Evolutionary conservation across 1,140 invertebrate genomes (phyloP), one percentile per base, ranked within the genome.

Genomic region (Heliothis subflexa): DNA sequence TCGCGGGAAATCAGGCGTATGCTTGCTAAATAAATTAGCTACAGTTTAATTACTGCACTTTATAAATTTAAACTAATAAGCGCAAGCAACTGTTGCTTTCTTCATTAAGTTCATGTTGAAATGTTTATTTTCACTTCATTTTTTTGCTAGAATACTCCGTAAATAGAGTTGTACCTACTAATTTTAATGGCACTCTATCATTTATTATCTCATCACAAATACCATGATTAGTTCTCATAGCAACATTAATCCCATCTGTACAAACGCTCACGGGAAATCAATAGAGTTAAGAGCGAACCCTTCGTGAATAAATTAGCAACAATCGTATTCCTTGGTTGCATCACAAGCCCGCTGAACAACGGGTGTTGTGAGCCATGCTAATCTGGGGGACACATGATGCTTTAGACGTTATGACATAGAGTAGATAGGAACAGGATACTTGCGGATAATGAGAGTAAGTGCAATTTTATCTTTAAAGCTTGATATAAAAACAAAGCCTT

Each of bases 21-120:
- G 45, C n/a, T 68, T 14, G 57, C 64, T 68, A 14, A 68, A 68
- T 14, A 68, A 68, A 68, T 68, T 49, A 68, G 45, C 21, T 68
- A 18, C 64, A 68, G 12, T 50, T 25, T 49, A 66, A 66, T 66
- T 47, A 66, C 16, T 21, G 45, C 45, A 11, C 45, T 66, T 50
- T 64, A 64, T 47, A 18, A 47, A 18, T 33, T 52, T 52, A 25
- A 25, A 21, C 12, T 68, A 68, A 68, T 28, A 50, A 50, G 45
- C 47, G 47, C 10, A 47, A 47, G 7, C 50, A 68, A 52, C 47
- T 68, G 64, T 40, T 50, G 47, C 18, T 50, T 68, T 52, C 47
- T 28, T 49, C 25, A 68, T 25, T 52, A 18, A 45, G n/a, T 45
- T 7, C 13, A 33, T 4, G 2, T 64, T 64, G 1, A 12, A 1